These are phyloP conservation scores for Argyresthia albistria DNA, from an alignment of 2,888 invertebrate genomes.

Conservation along the genomic window DNA sequence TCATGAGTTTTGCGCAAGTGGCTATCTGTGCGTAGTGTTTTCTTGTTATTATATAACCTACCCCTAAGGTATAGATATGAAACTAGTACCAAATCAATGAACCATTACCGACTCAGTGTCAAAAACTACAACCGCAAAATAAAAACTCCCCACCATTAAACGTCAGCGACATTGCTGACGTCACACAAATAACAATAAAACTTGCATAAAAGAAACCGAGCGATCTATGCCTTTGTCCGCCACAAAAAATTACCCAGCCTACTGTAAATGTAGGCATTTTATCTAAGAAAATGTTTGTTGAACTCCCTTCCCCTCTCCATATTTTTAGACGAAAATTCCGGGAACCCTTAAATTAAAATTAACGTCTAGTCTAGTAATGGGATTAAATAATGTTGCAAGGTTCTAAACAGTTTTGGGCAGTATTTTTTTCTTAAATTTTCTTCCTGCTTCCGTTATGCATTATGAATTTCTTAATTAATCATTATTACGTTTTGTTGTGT, in stretches of 20 bases:
- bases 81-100: no score
- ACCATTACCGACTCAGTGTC: no score
- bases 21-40: no score
- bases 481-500: no score
- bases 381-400: constrained; percentile 17
- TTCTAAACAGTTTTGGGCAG: neutral
- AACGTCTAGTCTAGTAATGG: constrained; percentile 10
- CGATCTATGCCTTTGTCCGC: constrained; percentile 34
- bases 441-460: no score
- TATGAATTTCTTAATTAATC: no score
- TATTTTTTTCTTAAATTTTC: neutral
- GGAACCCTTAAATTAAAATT: constrained; percentile 29
- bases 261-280: constrained; percentile 27
- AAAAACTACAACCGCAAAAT: no score
- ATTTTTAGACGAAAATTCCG: constrained; percentile 28
- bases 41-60: no score
- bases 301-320: constrained; percentile 15
- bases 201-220: constrained; percentile 39
- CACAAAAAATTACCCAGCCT: constrained; percentile 34
- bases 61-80: no score
- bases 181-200: constrained; percentile 39
- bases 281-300: constrained; percentile 10
- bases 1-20: no score
- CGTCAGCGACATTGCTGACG: constrained; percentile 27
- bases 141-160: no score